phyloP scores from a whole-genome alignment of 2,113 vertebrate genomes.

The Saguinus imperator region DNA sequence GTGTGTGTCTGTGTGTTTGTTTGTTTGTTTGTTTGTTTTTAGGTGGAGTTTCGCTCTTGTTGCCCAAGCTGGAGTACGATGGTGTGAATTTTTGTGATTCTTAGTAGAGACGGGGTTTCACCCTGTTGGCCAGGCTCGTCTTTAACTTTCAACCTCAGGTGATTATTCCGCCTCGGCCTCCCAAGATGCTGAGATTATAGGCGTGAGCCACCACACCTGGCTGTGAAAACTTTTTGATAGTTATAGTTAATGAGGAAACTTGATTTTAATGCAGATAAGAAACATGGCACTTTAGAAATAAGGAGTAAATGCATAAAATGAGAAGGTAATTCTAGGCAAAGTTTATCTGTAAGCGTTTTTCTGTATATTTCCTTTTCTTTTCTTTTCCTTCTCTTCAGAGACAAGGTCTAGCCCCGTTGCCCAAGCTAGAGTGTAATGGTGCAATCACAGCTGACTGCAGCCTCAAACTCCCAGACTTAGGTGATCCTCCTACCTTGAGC shows the following conservation, averaged over 20 bases:
- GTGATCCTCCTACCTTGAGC: neutral
- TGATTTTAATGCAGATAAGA: neutral
- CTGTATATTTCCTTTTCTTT: neutral
- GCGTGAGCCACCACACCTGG: rapidly evolving
- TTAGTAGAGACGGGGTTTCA: no score
- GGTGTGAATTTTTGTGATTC: no score
- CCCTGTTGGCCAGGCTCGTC: no score
- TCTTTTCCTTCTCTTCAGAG: neutral
- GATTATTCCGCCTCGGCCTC: rapidly evolving
- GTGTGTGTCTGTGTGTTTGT: no score
- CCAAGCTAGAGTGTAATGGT: no score
- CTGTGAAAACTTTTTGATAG: neutral
- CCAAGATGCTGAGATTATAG: no score
- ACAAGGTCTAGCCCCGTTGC: neutral
- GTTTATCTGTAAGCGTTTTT: neutral
- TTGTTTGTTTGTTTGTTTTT: no score
- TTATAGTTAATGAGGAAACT: neutral
- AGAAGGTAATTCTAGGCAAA: neutral
- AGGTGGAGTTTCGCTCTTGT: no score
- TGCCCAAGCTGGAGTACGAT: no score
- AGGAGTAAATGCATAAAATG: neutral
- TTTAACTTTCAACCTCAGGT: no score
- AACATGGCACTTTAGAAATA: neutral
- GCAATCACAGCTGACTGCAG: neutral
- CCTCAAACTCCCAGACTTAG: neutral